phyloP scores from a whole-genome alignment of 2,888 invertebrate species.

The Polydrusus pterygomalis region DNA sequence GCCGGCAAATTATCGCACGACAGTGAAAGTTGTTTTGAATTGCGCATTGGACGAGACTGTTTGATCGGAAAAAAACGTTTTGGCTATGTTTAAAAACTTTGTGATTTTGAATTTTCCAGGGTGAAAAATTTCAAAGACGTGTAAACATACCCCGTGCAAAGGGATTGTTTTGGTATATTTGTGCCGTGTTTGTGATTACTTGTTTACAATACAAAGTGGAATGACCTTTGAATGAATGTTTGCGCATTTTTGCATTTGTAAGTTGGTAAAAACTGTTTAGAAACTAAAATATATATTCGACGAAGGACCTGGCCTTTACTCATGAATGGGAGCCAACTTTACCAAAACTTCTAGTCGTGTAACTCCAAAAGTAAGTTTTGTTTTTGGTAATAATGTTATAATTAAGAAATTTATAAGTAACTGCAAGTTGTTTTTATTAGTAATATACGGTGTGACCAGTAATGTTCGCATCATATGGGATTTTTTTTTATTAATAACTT shows the following conservation, averaged over 20 bases:
- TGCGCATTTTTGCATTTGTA: neutral
- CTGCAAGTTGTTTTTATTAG: too few species aligned
- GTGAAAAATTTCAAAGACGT: neutral
- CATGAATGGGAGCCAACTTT: slow-evolving; percentile 74
- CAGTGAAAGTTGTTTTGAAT: slow-evolving; percentile 49
- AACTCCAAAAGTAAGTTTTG: slow-evolving; percentile 59
- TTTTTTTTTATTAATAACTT: too few species aligned
- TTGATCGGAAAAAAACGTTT: neutral
- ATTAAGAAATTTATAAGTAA: neutral
- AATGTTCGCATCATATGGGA: too few species aligned
- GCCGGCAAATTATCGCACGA: slow-evolving; percentile 35
- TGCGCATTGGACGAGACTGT: slow-evolving; percentile 8
- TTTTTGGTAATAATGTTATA: neutral
- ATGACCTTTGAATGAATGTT: slow-evolving; percentile 8
- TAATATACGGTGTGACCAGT: too few species aligned
- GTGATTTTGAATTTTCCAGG: neutral
- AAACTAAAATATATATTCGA: slow-evolving; percentile 24
- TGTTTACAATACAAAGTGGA: slow-evolving; percentile 1
- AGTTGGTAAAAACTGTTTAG: neutral
- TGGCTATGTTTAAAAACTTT: slow-evolving; percentile 5
- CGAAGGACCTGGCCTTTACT: slow-evolving; percentile 45
- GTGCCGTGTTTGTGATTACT: slow-evolving; percentile 24
- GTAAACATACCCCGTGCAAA: neutral
- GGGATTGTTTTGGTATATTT: slow-evolving; percentile 22
- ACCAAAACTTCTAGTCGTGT: slow-evolving; percentile 72